These are phyloP conservation scores for Montipora efflorescens DNA, from an alignment of 64 coral and sea anemone species.

Conservation along the genomic window DNA sequence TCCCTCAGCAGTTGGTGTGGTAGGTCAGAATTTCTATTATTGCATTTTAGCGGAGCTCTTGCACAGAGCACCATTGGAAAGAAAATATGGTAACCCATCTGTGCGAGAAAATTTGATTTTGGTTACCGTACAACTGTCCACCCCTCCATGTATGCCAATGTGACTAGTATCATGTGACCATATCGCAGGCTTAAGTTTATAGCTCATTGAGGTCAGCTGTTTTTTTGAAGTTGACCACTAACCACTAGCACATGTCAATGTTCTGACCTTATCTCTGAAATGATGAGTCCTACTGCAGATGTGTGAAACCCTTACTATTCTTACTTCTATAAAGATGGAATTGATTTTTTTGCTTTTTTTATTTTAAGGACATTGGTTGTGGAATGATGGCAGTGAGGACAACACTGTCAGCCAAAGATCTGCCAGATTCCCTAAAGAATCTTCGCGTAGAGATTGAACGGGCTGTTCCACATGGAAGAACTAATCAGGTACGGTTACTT, in stretches of 20 bases:
- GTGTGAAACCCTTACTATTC: not conserved
- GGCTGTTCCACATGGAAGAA: conserved; percentile 88
- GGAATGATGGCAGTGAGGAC: conserved; percentile 97
- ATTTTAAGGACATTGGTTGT: conserved; percentile 87
- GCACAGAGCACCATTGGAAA: too few species aligned
- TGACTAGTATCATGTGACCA: too few species aligned
- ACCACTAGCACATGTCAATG: too few species aligned
- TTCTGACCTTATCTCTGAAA: not conserved
- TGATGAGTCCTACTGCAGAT: not conserved
- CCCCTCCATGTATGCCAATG: too few species aligned
- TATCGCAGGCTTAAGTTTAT: too few species aligned
- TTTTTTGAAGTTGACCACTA: too few species aligned
- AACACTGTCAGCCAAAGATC: conserved; percentile 64
- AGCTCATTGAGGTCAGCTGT: too few species aligned
- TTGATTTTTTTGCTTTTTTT: not conserved
- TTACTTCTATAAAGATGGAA: not conserved
- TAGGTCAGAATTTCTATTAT: not conserved
- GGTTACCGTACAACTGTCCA: too few species aligned
- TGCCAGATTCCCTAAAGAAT: conserved; percentile 82
- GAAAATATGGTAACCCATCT: too few species aligned
- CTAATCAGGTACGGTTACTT: conserved; percentile 60
- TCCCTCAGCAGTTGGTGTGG: conserved; percentile 88
- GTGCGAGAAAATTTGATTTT: too few species aligned
- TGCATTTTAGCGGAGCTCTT: not conserved
- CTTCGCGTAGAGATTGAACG: conserved; percentile 72